phyloP scores from a whole-genome alignment of 2,888 invertebrate genomes.

The Muschampia plurimacula region DNA sequence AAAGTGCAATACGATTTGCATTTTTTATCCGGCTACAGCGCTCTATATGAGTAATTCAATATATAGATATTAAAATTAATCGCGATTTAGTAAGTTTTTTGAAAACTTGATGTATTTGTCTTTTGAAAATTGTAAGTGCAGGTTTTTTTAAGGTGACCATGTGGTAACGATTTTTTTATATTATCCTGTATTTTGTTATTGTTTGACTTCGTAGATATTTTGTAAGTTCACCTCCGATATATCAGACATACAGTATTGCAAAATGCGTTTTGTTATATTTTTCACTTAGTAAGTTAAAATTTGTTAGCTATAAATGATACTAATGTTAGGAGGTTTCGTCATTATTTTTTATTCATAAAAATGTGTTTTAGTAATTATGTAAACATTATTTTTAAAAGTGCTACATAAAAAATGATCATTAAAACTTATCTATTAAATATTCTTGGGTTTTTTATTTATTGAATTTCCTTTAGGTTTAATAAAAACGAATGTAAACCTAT shows the following conservation, averaged over 20 bases:
- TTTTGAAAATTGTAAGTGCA: slow-evolving; percentile 49
- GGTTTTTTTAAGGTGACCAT: slow-evolving; percentile 59
- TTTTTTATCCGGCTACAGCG: background rate
- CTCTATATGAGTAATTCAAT: slow-evolving; percentile 34
- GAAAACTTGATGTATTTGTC: slow-evolving; percentile 54
- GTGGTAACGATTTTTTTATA: slow-evolving; percentile 69
- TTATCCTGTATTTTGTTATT: slow-evolving; percentile 72
- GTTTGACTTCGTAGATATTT: slow-evolving; percentile 62
- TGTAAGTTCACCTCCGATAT: slow-evolving; percentile 62
- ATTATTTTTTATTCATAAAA: slow-evolving; percentile 62
- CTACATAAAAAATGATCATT: slow-evolving; percentile 80
- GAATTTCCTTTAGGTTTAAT: background rate
- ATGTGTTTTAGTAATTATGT: slow-evolving; percentile 75
- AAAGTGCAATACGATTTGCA: background rate
- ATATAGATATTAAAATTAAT: slow-evolving; percentile 45
- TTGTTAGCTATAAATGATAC: slow-evolving; percentile 68
- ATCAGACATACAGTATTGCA: slow-evolving; percentile 67
- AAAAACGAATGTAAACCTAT: background rate
- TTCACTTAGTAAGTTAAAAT: slow-evolving; percentile 66
- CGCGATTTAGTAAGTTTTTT: slow-evolving; percentile 57
- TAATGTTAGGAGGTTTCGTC: slow-evolving; percentile 61
- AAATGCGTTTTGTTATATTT: slow-evolving; percentile 68
- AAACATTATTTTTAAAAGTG: slow-evolving; percentile 76
- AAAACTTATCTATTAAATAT: slow-evolving; percentile 79
- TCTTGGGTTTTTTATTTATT: slow-evolving; percentile 32